These are phyloP conservation scores for Muscicapa comitata DNA, from an alignment of 2,797 vertebrate genomes.

Conservation along the genomic window DNA sequence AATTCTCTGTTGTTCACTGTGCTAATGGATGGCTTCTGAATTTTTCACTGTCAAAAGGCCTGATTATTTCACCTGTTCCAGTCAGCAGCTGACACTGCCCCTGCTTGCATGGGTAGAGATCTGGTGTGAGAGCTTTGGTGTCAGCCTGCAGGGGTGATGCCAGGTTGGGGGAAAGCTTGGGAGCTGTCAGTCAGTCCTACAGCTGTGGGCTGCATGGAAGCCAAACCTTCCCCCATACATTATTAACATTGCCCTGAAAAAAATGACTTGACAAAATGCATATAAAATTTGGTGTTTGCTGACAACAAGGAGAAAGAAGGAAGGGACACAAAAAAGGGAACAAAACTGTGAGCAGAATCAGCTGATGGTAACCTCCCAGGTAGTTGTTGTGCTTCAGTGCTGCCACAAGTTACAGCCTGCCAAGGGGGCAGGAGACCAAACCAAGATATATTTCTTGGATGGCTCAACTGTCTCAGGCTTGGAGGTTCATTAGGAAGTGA, in stretches of 20 bases:
- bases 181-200: background rate
- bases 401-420: conserved; percentile 22
- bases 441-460: conserved; percentile 18
- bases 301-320: background rate
- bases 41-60: background rate
- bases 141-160: background rate
- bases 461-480: conserved; percentile 14
- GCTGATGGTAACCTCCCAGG: background rate
- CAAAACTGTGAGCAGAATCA: background rate
- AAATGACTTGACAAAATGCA: background rate
- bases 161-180: background rate
- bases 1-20: background rate
- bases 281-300: background rate
- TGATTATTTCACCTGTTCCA: background rate
- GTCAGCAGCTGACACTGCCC: background rate
- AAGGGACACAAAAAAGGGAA: background rate
- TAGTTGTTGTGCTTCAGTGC: background rate
- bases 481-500: conserved; percentile 47
- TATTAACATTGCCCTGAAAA: background rate
- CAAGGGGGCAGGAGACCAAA: background rate
- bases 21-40: background rate
- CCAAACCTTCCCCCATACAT: background rate
- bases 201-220: background rate
- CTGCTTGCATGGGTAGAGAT: background rate
- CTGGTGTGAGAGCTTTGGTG: background rate